A percentile compares a stretch with the other conserved stretches of the same genome.
Conservation (phyloP, 2,888 invertebrate genomes). For the Drosophila cognata region DNA sequence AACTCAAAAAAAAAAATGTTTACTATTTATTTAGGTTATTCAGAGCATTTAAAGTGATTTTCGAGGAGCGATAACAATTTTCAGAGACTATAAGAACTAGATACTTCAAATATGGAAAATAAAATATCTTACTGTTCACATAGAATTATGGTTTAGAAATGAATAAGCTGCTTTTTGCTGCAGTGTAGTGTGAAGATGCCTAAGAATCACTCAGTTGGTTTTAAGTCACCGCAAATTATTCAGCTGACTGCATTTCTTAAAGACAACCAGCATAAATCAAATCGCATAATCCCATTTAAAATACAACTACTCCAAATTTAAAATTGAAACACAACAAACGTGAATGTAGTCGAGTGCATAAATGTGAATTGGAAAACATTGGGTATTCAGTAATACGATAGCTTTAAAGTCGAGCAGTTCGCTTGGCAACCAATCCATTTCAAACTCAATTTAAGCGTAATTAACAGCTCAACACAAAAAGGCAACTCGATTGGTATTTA, state of each 20-base stretch:
- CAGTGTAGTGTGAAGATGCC: conserved; percentile 1
- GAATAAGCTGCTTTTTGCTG: not conserved
- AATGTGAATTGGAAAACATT: conserved; percentile 1
- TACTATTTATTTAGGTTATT: too few relatives aligned
- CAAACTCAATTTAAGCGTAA: not conserved
- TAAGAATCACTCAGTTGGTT: conserved; percentile 3
- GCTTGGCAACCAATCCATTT: not conserved
- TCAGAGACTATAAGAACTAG: too few relatives aligned
- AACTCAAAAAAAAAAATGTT: too few relatives aligned
- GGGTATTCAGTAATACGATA: not conserved
- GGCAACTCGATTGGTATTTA: conserved; percentile 26
- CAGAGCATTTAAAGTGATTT: too few relatives aligned
- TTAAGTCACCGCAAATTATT: conserved; percentile 11
- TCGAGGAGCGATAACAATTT: too few relatives aligned
- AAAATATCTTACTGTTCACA: not conserved
- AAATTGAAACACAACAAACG: not conserved
- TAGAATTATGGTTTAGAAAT: not conserved
- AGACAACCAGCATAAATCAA: not conserved
- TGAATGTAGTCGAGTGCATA: not conserved
- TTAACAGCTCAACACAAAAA: conserved; percentile 16
- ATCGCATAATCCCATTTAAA: conserved; percentile 2
- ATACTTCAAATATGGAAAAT: not conserved
- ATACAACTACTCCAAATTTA: not conserved
- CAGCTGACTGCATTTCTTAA: not conserved
- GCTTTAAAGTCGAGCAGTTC: not conserved